A percentile compares a stretch with the other conserved stretches of the same genome.
Evolutionary conservation across 2,888 invertebrate species (phyloP).

Genomic region (Meliscaeva auricollis): DNA sequence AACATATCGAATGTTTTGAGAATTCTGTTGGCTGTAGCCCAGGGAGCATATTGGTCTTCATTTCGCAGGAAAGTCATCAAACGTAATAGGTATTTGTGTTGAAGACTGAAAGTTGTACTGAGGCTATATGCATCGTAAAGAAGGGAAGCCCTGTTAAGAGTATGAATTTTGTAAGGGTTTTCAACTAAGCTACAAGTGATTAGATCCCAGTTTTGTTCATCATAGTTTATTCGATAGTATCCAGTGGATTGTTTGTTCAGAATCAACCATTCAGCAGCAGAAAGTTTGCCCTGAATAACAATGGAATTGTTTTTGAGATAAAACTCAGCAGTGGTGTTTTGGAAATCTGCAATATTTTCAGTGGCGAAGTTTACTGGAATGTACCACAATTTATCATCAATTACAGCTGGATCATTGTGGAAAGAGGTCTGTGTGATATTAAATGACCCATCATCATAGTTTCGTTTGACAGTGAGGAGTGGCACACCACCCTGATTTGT

Average conservation of each 20-base stretch:
- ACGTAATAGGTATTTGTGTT: constrained; percentile 78
- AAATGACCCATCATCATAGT: constrained; percentile 84
- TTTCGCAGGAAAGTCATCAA: constrained; percentile 80
- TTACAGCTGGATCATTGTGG: constrained; percentile 74
- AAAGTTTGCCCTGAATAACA: constrained; percentile 59
- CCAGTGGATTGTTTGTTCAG: constrained; percentile 82
- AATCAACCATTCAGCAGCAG: constrained; percentile 80
- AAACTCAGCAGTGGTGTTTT: constrained; percentile 79
- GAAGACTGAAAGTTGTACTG: constrained; percentile 77
- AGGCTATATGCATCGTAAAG: constrained; percentile 89
- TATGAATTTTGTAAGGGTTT: constrained; percentile 88
- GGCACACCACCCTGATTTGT: constrained; percentile 87
- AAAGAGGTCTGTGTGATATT: constrained; percentile 85
- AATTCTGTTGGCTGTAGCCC: constrained; percentile 79
- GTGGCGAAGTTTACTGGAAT: constrained; percentile 81
- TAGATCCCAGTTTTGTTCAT: constrained; percentile 87
- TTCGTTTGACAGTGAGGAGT: constrained; percentile 85
- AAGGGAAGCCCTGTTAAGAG: constrained; percentile 93
- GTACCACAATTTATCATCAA: constrained; percentile 79
- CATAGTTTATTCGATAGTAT: constrained; percentile 89
- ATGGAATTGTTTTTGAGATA: constrained; percentile 77
- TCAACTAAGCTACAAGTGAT: constrained; percentile 87
- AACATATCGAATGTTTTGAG: constrained; percentile 79
- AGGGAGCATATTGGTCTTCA: constrained; percentile 82
- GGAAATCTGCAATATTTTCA: constrained; percentile 80